phyloP scores from a whole-genome alignment of 1,140 invertebrate species.

The Nasonia vitripennis region DNA sequence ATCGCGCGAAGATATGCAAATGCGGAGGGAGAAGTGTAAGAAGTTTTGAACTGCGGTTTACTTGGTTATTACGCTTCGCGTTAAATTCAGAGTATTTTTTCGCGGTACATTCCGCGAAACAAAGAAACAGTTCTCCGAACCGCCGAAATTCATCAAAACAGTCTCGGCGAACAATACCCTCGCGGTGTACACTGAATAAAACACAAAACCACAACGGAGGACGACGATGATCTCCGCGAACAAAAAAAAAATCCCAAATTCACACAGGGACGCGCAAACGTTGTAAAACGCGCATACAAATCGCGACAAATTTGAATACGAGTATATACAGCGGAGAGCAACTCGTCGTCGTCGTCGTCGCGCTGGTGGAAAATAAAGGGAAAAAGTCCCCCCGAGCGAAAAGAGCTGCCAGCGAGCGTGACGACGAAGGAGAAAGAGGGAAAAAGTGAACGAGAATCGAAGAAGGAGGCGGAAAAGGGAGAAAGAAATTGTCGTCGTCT shows the following conservation, averaged over 20 bases:
- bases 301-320: background rate
- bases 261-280: background rate
- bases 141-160: no score
- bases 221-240: no score
- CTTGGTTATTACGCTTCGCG: no score
- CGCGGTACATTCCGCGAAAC: no score
- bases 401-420: background rate
- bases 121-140: no score
- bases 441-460: conserved; percentile 13
- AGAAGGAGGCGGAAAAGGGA: background rate
- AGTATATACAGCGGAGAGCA: no score
- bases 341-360: background rate
- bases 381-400: background rate
- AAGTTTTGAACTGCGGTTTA: no score
- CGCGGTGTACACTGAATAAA: background rate
- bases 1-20: no score
- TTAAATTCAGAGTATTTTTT: no score
- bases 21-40: no score
- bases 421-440: background rate
- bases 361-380: background rate
- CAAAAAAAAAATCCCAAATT: background rate
- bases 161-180: background rate
- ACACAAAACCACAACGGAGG: background rate
- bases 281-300: background rate
- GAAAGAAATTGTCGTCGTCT: conserved; percentile 55